Evolutionary conservation across 2,797 vertebrate genomes (phyloP).

Genomic region (Lindbergichthys nudifrons): DNA sequence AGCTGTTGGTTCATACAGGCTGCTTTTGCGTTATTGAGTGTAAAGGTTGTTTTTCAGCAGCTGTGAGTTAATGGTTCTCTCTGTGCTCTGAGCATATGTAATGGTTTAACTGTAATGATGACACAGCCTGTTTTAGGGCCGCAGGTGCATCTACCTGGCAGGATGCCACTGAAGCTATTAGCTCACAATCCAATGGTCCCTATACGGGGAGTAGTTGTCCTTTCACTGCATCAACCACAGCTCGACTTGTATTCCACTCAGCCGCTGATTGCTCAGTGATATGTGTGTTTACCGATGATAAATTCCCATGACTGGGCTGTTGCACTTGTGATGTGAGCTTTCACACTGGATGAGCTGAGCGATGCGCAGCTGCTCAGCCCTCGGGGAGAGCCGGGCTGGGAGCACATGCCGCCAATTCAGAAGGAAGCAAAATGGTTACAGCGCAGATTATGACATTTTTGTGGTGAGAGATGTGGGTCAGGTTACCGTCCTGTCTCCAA

Average conservation of each 20-base stretch:
- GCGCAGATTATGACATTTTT: slow-evolving; percentile 79
- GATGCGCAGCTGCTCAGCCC: slow-evolving; percentile 83
- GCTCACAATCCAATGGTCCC: slow-evolving; percentile 64
- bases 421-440: slow-evolving; percentile 78
- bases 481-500: slow-evolving; percentile 83
- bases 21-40: background rate
- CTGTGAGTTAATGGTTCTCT: slow-evolving; percentile 34
- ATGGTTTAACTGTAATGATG: slow-evolving; percentile 39
- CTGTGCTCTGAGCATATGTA: slow-evolving; percentile 22
- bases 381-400: slow-evolving; percentile 48
- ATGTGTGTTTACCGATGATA: slow-evolving; percentile 66
- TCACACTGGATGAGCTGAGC: slow-evolving; percentile 78
- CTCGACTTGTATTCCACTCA: slow-evolving; percentile 59
- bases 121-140: slow-evolving; percentile 48
- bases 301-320: slow-evolving; percentile 68
- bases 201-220: slow-evolving; percentile 54
- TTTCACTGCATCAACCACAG: slow-evolving; percentile 55
- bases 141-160: slow-evolving; percentile 75
- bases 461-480: slow-evolving; percentile 86
- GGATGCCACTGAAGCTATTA: slow-evolving; percentile 63
- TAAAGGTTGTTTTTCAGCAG: slow-evolving; percentile 30
- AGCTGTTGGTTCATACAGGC: background rate
- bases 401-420: slow-evolving; percentile 81
- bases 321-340: slow-evolving; percentile 72
- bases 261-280: slow-evolving; percentile 69